A percentile compares a stretch with the other conserved stretches of the same genome.
Conservation (phyloP, 2,888 invertebrate genomes). For the Dasypolia templi region DNA sequence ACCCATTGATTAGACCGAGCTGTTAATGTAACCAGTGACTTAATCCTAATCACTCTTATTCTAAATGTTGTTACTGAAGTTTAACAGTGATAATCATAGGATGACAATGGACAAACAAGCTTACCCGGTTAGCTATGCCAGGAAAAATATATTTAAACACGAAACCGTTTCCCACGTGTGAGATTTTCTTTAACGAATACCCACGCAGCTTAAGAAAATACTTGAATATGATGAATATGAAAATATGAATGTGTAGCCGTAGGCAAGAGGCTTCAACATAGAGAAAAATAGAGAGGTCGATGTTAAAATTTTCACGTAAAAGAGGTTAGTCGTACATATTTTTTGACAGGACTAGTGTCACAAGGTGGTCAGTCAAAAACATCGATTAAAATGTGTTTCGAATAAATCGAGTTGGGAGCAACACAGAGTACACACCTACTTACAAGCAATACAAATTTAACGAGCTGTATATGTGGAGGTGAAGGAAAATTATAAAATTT, state of each 20-base stretch:
- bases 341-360: slow-evolving; percentile 51
- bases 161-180: slow-evolving; percentile 11
- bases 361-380: slow-evolving; percentile 48
- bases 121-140: slow-evolving; percentile 3
- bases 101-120: not conserved
- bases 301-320: slow-evolving; percentile 63
- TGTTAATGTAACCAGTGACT: slow-evolving; percentile 85
- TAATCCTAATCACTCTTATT: slow-evolving; percentile 76
- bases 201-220: slow-evolving; percentile 30
- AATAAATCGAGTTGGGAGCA: slow-evolving; percentile 46
- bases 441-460: not conserved
- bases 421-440: slow-evolving; percentile 5
- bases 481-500: not conserved
- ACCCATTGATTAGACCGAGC: slow-evolving; percentile 86
- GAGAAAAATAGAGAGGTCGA: slow-evolving; percentile 48
- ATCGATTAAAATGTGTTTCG: slow-evolving; percentile 51
- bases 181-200: slow-evolving; percentile 8
- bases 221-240: no score
- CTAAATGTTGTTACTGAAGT: slow-evolving; percentile 54
- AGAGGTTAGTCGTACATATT: slow-evolving; percentile 60
- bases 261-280: slow-evolving; percentile 42
- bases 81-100: not conserved
- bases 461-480: no score
- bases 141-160: slow-evolving; percentile 16
- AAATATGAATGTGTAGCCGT: no score